Conservation (phyloP, 2,113 vertebrate genomes). For the Bubo scandiacus region DNA sequence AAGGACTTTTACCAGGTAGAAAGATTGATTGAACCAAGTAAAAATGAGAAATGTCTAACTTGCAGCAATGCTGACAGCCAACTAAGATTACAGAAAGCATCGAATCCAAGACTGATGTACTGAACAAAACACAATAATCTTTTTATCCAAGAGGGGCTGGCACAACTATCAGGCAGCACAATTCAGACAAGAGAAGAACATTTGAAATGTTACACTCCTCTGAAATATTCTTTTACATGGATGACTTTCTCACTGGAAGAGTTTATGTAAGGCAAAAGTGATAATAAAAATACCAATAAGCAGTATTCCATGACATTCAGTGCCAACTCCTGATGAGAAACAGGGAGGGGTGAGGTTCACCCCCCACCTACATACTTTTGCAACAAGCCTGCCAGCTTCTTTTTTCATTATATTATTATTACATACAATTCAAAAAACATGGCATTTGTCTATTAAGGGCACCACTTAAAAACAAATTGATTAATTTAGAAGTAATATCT, state of each 20-base stretch:
- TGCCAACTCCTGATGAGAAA: background rate
- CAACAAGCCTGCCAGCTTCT: background rate
- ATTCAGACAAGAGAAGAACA: background rate
- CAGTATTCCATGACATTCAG: background rate
- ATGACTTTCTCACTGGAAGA: background rate
- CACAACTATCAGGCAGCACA: background rate
- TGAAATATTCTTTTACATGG: background rate
- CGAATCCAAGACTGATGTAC: background rate
- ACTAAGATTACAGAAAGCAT: background rate
- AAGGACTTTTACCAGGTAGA: background rate
- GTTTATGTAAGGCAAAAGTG: background rate
- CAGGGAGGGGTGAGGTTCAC: background rate
- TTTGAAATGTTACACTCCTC: background rate
- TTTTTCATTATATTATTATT: background rate
- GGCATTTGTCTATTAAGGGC: background rate
- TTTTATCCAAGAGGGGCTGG: background rate
- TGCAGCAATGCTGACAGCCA: background rate
- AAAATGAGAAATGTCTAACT: background rate
- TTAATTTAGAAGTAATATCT: background rate
- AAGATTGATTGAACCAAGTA: background rate
- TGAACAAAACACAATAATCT: background rate
- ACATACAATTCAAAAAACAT: rapidly evolving
- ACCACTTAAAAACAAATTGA: background rate
- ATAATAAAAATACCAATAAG: background rate
- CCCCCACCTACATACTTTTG: background rate